Evolutionary conservation across 2,888 invertebrate genomes (phyloP).

Genomic region (Dryococelus australis): DNA sequence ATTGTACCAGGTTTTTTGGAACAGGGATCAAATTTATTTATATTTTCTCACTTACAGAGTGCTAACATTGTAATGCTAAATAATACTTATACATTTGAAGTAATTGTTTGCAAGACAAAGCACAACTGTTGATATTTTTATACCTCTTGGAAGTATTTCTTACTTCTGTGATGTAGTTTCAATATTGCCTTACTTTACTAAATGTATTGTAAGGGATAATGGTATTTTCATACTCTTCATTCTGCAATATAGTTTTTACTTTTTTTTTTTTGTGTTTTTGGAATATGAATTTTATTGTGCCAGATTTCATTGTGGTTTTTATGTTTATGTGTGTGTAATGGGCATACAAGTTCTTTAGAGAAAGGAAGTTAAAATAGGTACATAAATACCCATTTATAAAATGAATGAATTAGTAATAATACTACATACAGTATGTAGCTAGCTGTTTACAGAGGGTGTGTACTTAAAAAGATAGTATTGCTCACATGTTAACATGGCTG

Average conservation of each 20-base stretch:
- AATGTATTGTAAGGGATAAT: background rate
- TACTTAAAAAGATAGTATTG: too few relatives aligned
- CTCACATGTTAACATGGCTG: too few relatives aligned
- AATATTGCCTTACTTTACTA: background rate
- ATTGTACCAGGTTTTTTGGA: background rate
- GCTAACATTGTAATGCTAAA: background rate
- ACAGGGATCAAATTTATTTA: slow-evolving; percentile 11
- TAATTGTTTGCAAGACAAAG: background rate
- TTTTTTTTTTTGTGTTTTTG: background rate
- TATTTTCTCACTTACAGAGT: background rate
- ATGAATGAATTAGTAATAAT: background rate
- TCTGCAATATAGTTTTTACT: background rate
- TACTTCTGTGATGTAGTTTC: background rate
- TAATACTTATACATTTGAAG: background rate
- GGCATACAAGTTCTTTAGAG: background rate
- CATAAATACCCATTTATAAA: background rate
- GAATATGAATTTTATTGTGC: background rate
- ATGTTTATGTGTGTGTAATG: background rate
- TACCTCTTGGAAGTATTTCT: background rate
- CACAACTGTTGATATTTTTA: background rate
- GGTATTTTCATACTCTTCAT: background rate
- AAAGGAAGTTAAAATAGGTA: background rate
- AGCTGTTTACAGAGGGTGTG: too few relatives aligned
- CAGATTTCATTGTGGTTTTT: background rate
- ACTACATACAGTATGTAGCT: too few relatives aligned